Percentiles rank a stretch among this genome's conserved stretches.
Evolutionary conservation across 2,888 invertebrate species (phyloP).

Genomic region (Drosophila heteroneura): DNA sequence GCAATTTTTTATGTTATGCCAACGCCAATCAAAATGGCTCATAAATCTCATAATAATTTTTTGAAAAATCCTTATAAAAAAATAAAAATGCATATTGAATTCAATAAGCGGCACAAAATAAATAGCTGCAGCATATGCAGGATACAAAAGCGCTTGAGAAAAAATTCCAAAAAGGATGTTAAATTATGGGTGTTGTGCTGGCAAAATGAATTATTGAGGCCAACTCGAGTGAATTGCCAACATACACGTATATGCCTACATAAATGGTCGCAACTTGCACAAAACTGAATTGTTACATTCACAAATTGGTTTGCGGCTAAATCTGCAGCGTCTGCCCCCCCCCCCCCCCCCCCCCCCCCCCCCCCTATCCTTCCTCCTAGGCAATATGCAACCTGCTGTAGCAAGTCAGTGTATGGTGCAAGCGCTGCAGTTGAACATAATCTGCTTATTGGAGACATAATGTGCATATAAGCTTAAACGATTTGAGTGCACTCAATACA

Average conservation of each 20-base stretch:
- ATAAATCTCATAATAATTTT: constrained; percentile 53
- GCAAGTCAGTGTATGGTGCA: constrained; percentile 27
- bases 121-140: constrained; percentile 28
- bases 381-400: constrained; percentile 21
- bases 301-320: constrained; percentile 37
- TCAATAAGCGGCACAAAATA: constrained; percentile 39
- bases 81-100: constrained; percentile 39
- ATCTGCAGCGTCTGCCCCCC: not conserved
- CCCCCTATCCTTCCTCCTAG: not conserved
- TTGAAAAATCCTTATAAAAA: constrained; percentile 6
- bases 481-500: constrained; percentile 28
- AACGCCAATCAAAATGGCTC: constrained; percentile 50
- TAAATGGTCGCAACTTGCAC: constrained; percentile 16
- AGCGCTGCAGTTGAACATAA: constrained; percentile 35
- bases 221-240: constrained; percentile 1
- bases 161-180: not conserved
- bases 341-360: not conserved
- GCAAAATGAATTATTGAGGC: not conserved
- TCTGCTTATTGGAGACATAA: constrained; percentile 42
- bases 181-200: constrained; percentile 10
- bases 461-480: constrained; percentile 9
- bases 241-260: not conserved
- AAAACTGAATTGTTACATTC: constrained; percentile 21
- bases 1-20: constrained; percentile 50
- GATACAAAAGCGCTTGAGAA: constrained; percentile 3